Evolutionary conservation across 2,797 vertebrate species (phyloP), one percentile per base, ranked within the genome.

Genomic region (Leuciscus waleckii): DNA sequence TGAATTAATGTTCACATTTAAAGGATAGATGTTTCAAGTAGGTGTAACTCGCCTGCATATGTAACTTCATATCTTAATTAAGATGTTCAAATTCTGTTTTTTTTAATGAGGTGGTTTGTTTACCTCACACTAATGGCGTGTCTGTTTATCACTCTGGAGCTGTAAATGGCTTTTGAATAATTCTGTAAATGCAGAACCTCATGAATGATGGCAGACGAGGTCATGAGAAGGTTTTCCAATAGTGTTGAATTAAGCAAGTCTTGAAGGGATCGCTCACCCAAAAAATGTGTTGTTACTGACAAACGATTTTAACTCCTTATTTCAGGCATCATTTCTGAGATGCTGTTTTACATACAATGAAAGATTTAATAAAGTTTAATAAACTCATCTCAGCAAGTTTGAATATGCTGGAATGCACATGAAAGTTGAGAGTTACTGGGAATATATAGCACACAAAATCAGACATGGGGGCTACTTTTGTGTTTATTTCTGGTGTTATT

Each of bases 11-110:
- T 41, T 58, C 41, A 78, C n/a, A 41, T 61, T 41, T 78, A 78
- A 61, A 61, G n/a, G 75, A 41, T 2, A 61, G 35, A 26, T 1
- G 23, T 14, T 39, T 78, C 13, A 16, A 77, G 75, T 77, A 54
- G 23, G 54, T 17, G 51, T 61, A 26, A 41, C 7, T 61, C 54
- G 54, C 11, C 74, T 37, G 32, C 49, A 76, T 35, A 76, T 54
- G 73, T 75, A 58, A 39, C 75, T 58, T 77, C 75, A 58, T 23
- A 77, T 35, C 13, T 78, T 78, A 78, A 78, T 78, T 78, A 78
- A 78, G 54, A 78, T 8, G 54, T 77, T 77, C 35, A 61, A 58
- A 58, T 77, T 35, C 54, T 6, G 51, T 35, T 58, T 77, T 68
- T 68, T 61, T 56, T 61, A 77, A 78, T 39, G 75, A 78, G 75